phyloP scores from a whole-genome alignment of 64 coral and sea anemone genomes.

The Dendronephthya gigantea region DNA sequence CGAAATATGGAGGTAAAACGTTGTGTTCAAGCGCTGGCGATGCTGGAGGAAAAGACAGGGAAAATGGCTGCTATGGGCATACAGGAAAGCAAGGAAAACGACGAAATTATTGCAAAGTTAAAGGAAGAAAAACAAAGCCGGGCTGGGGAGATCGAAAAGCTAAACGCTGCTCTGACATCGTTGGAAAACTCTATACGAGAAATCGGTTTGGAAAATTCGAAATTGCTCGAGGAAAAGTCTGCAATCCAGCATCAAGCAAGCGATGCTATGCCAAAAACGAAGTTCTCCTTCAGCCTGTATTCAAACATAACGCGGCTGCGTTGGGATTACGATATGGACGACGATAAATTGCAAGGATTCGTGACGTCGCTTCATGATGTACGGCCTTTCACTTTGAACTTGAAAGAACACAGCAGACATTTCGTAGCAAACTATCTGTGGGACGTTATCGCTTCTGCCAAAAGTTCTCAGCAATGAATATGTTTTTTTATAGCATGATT shows the following conservation, averaged over 20 bases:
- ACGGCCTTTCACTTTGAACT: constrained; percentile 70
- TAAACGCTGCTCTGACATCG: neutral
- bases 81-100: constrained; percentile 5
- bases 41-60: neutral
- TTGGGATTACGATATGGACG: constrained; percentile 85
- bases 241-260: constrained; percentile 23
- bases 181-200: neutral
- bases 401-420: constrained; percentile 50
- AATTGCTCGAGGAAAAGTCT: neutral
- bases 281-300: constrained; percentile 84
- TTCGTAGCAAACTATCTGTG: constrained; percentile 70
- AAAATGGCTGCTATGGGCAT: neutral
- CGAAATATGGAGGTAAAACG: constrained; percentile 38
- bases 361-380: constrained; percentile 69
- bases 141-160: neutral
- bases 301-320: constrained; percentile 77
- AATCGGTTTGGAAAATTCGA: neutral
- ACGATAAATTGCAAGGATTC: constrained; percentile 74
- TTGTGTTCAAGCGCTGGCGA: neutral
- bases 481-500: too few relatives aligned
- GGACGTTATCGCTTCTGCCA: constrained; percentile 46
- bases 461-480: neutral
- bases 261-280: constrained; percentile 71
- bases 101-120: neutral
- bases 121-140: neutral